These are phyloP conservation scores for Sternarchorhynchus goeldii DNA, from an alignment of 2,797 vertebrate genomes.

Conservation along the genomic window DNA sequence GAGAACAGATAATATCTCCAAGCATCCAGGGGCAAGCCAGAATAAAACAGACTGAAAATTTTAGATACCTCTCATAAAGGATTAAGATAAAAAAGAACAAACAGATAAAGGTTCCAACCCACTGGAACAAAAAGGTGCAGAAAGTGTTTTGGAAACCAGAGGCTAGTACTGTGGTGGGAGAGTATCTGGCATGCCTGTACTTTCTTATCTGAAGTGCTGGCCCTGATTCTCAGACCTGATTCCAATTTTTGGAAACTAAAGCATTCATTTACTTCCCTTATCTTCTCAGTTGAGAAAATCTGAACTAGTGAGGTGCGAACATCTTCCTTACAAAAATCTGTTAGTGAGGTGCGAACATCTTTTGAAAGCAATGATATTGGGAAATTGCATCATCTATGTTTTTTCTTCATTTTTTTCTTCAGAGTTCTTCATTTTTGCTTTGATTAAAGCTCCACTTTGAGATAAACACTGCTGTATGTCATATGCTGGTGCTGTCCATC, in stretches of 20 bases:
- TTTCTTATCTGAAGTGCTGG: constrained; percentile 4
- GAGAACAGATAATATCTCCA: constrained; percentile 21
- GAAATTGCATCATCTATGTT: too few relatives aligned
- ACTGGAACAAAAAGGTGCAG: not conserved
- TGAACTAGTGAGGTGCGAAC: too few relatives aligned
- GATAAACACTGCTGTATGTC: too few relatives aligned
- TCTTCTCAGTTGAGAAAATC: not conserved
- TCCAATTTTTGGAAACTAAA: constrained; percentile 2
- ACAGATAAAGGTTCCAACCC: constrained; percentile 24
- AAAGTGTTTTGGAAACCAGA: constrained; percentile 16
- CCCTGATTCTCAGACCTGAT: constrained; percentile 7
- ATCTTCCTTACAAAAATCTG: not conserved
- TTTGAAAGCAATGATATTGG: too few relatives aligned
- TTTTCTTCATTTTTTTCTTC: too few relatives aligned
- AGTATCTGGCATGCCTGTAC: not conserved
- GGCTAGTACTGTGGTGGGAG: not conserved
- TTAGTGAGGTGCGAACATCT: too few relatives aligned
- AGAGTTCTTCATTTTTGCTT: too few relatives aligned
- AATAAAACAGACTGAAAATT: constrained; percentile 32
- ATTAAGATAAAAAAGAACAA: constrained; percentile 27
- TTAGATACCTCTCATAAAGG: constrained; percentile 24
- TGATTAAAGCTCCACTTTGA: too few relatives aligned
- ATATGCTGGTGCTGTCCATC: too few relatives aligned
- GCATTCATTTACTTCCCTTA: not conserved
- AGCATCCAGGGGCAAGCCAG: not conserved